Conservation (phyloP, 2,888 invertebrate genomes). For the Torymus auratus region DNA sequence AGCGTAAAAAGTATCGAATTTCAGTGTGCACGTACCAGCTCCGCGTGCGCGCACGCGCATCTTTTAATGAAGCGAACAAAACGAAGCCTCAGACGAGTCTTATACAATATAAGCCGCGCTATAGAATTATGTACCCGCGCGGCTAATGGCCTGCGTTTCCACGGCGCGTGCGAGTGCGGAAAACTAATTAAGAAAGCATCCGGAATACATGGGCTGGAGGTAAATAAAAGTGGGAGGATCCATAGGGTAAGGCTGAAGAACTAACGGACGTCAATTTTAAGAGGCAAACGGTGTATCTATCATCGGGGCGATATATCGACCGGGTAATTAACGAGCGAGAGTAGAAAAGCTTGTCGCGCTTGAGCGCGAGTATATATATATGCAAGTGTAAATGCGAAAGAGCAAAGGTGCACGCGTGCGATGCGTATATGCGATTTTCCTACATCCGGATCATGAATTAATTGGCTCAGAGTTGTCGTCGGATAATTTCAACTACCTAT, state of each 20-base stretch:
- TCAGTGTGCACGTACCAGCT: background rate
- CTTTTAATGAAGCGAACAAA: background rate
- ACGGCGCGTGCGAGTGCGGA: constrained; percentile 1
- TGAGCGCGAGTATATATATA: background rate
- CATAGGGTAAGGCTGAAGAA: no score
- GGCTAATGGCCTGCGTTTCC: constrained; percentile 19
- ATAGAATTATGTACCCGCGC: constrained; percentile 6
- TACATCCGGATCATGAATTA: no score
- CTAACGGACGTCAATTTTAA: constrained; percentile 43
- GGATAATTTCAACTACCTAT: no score
- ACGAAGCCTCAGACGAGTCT: background rate
- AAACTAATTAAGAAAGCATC: constrained; percentile 50
- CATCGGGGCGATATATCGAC: background rate
- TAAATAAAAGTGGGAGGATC: no score
- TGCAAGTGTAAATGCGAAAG: no score
- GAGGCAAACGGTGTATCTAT: constrained; percentile 39
- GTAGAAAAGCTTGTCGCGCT: constrained; percentile 46
- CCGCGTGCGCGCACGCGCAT: no score
- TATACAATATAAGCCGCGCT: background rate
- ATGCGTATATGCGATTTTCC: no score
- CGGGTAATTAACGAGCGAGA: constrained; percentile 38
- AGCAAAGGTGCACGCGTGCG: no score
- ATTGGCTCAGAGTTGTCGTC: no score
- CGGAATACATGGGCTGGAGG: background rate
- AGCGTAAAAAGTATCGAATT: constrained; percentile 38